These are phyloP conservation scores for Craseonycteris thonglongyai DNA, from an alignment of 2,113 vertebrate species.

Conservation along the genomic window DNA sequence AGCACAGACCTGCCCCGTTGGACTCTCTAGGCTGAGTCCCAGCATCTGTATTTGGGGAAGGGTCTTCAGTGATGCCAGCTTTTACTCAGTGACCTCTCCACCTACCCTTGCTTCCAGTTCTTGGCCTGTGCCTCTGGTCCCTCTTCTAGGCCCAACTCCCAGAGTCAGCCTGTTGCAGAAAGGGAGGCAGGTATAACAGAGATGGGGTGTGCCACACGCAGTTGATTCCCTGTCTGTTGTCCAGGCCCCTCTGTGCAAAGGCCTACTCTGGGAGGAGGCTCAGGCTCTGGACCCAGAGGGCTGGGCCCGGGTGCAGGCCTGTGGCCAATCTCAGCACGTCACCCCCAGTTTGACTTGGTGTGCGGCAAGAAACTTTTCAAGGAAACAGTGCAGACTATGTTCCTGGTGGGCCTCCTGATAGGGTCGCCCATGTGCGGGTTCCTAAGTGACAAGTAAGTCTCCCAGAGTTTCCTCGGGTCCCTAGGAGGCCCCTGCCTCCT, in stretches of 20 bases:
- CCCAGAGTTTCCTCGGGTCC: neutral
- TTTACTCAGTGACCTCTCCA: neutral
- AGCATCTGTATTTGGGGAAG: neutral
- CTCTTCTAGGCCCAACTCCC: neutral
- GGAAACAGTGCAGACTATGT: fast-evolving
- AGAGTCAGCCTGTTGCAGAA: too few relatives aligned
- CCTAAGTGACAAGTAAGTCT: conserved; percentile 56
- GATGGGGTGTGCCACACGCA: neutral
- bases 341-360: conserved; percentile 63
- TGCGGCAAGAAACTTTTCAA: neutral
- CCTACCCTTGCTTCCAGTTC: neutral
- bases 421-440: conserved; percentile 11
- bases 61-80: neutral
- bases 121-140: neutral
- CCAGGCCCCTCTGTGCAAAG: neutral
- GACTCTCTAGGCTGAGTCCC: neutral
- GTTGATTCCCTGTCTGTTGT: neutral
- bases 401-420: neutral
- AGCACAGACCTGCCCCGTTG: neutral
- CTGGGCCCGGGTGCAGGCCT: neutral
- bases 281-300: neutral
- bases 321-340: neutral
- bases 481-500: neutral
- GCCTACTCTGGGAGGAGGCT: neutral
- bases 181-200: too few relatives aligned